phyloP scores from a whole-genome alignment of 2,888 invertebrate genomes.

The Dasysyrphus tricinctus region DNA sequence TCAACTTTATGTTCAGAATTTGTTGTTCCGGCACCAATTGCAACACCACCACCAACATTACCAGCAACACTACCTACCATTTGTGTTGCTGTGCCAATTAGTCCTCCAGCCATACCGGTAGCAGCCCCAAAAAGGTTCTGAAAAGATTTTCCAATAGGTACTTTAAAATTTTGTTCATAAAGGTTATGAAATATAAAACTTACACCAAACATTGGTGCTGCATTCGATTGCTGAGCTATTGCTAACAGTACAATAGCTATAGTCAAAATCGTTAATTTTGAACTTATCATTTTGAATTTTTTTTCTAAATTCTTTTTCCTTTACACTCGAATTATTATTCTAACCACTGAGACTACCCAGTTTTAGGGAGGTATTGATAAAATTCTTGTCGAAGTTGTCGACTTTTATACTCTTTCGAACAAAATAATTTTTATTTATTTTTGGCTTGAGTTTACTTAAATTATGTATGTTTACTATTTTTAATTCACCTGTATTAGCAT shows the following conservation, averaged over 20 bases:
- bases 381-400: neutral
- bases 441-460: neutral
- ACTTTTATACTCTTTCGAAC: neutral
- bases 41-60: too few relatives aligned
- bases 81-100: too few relatives aligned
- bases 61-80: too few relatives aligned
- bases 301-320: neutral
- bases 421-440: neutral
- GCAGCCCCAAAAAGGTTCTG: too few relatives aligned
- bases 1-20: too few relatives aligned
- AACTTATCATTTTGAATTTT: neutral
- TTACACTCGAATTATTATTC: neutral
- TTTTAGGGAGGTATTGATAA: neutral
- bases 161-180: too few relatives aligned
- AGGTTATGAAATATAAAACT: neutral
- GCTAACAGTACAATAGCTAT: slow-evolving; percentile 8
- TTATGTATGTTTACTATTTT: too few relatives aligned
- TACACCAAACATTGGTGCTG: neutral
- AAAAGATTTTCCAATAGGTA: too few relatives aligned
- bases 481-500: too few relatives aligned
- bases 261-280: slow-evolving; percentile 12
- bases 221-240: neutral
- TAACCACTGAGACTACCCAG: neutral
- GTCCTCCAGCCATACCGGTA: too few relatives aligned
- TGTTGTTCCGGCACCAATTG: too few relatives aligned